These are phyloP conservation scores for Serrognathus titanus DNA, from an alignment of 2,888 invertebrate species.

Conservation along the genomic window DNA sequence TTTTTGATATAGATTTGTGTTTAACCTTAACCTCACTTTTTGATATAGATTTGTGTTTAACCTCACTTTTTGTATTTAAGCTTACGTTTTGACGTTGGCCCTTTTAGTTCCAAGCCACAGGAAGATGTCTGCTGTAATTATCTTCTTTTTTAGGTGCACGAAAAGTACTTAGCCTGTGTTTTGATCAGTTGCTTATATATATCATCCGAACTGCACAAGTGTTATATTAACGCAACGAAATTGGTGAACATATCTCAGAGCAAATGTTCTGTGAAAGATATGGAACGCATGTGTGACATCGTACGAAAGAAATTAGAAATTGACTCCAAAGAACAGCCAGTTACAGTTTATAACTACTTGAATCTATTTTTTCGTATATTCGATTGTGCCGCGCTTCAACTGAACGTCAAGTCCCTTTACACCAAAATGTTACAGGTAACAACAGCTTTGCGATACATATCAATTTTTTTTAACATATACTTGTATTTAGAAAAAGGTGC, in stretches of 20 bases:
- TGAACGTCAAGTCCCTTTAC: constrained; percentile 54
- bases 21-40: no score
- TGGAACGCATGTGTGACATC: constrained; percentile 81
- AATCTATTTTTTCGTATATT: constrained; percentile 64
- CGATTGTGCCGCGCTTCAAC: constrained; percentile 53
- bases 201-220: constrained; percentile 66
- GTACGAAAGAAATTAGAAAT: constrained; percentile 74
- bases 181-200: constrained; percentile 83
- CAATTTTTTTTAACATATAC: constrained; percentile 16
- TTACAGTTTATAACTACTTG: constrained; percentile 68
- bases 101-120: no score
- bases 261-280: constrained; percentile 80
- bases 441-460: neutral
- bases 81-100: no score
- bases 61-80: no score
- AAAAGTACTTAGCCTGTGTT: constrained; percentile 84
- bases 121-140: no score
- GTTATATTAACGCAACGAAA: constrained; percentile 62
- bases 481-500: constrained; percentile 56
- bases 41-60: no score
- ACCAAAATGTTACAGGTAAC: constrained; percentile 52
- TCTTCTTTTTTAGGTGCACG: constrained; percentile 53
- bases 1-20: no score
- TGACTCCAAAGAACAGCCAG: constrained; percentile 55
- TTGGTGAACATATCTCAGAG: constrained; percentile 67